Base-by-base conservation (phyloP, 2,888 invertebrate species). In the Rhorus exstirpatorius region DNA sequence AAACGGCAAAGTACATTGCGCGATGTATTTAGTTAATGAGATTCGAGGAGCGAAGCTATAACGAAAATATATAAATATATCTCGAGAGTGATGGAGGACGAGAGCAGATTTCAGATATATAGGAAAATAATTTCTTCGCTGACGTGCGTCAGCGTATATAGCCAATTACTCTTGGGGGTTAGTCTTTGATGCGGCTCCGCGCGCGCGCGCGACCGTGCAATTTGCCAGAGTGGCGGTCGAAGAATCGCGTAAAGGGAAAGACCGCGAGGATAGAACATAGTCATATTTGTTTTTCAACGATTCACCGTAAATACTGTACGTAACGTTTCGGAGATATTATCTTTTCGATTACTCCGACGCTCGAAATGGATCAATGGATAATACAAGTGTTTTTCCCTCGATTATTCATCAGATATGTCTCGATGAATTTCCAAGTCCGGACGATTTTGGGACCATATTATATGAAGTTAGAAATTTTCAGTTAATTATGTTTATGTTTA, bases 1-100 rank as follows among this genome's bases (percentile, higher is more conserved):
- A 26, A 58, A 75, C 46, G 19, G 17, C 26, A 60, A 60, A 61
- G 58, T 63, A 44, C 14, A 55, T 35, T 67, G 67, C 61, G 61
- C 61, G 61, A 79, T 74, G 76, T 80, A 80, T 80, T 79, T 83
- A 72, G 70, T 78, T 82, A 79, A 85, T 80, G 80, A 76, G 78
- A 85, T 80, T 85, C 44, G 67, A 68, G 38, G 55, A n/a, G 53
- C 21, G 60, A 53, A 67, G 38, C 44, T 60, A 51, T 49, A 17
- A 19, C 46, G 31, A n/a, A n/a, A n/a, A n/a, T n/a, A n/a, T n/a
- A n/a, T n/a, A n/a, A n/a, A n/a, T n/a, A n/a, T 67, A 68, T 68
- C 31, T 55, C 61, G 44, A 26, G 44, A 55, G 41, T 46, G 61
- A 74, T 67, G 41, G 49, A 51, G 60, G 14, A 17, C 12, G 60